Evolutionary conservation across 2,113 vertebrate genomes (phyloP), one percentile per base, ranked within the genome.

Genomic region (Rhynchopsitta pachyrhyncha): DNA sequence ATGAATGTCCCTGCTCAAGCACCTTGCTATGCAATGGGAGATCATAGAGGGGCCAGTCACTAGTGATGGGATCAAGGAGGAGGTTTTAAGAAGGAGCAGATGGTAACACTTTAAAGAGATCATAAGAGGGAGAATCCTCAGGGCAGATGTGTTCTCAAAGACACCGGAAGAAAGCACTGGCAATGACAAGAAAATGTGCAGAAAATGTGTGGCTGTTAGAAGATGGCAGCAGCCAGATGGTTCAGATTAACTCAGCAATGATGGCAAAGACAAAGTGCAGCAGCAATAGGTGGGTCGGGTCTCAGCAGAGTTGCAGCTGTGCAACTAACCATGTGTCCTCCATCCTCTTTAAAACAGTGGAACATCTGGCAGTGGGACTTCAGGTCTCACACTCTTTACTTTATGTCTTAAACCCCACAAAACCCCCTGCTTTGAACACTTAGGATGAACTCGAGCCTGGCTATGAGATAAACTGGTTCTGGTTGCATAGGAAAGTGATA

Each of bases 121-220:
- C 89, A 35, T 78, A 73, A 77, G 77, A 52, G 33, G 80, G 52
- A 37, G 57, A 86, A 77, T 94, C 87, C 90, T 96, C 33, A 49
- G 57, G 78, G 90, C 90, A 93, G 92, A 93, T 79, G 84, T 96
- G 92, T 95, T 96, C 83, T 86, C 64, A 53, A 94, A 96, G 81
- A 71, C 17, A 64, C 25, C 1, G 0, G 63, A 92, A 94, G 46
- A 62, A 75, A 92, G 79, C 60, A 75, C 55, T 75, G 55, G 50
- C 92, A 94, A 86, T 33, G 74, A 75, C 85, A 90, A 88, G 79
- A 53, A 95, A 96, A 82, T 47, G 94, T 92, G 75, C 78, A 86
- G 92, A 91, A 93, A 96, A 96, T 84, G 17, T 64, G 70, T 7
- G 28, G 31, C 59, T 95, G 41, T 83, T 84, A 84, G 80, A 90